These are phyloP conservation scores for Sialis lutaria DNA, from an alignment of 2,888 invertebrate genomes.

Conservation along the genomic window DNA sequence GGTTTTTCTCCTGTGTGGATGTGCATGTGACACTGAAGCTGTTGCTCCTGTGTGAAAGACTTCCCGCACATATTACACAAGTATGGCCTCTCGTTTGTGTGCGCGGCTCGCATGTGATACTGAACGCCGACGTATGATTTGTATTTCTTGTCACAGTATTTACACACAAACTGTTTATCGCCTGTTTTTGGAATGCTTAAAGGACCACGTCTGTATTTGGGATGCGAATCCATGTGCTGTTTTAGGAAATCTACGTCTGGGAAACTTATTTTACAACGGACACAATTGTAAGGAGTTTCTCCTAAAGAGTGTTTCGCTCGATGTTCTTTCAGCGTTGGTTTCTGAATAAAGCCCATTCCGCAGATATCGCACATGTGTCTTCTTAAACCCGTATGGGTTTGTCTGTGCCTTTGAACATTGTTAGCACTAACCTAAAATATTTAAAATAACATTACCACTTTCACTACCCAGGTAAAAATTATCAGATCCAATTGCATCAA, in stretches of 20 bases:
- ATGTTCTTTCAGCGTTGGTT: neutral
- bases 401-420: neutral
- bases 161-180: neutral
- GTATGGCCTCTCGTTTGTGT: neutral
- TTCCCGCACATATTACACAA: constrained; percentile 1
- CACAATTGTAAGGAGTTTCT: neutral
- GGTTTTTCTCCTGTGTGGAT: neutral
- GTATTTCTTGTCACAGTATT: neutral
- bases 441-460: too few species aligned
- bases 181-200: neutral
- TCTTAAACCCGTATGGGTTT: neutral
- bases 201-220: neutral
- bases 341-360: neutral
- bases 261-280: neutral
- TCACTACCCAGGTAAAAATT: too few species aligned
- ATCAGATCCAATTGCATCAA: too few species aligned
- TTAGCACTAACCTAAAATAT: neutral
- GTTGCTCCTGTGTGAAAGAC: neutral
- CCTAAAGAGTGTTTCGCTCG: neutral
- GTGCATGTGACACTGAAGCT: neutral
- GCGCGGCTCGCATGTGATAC: neutral
- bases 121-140: neutral
- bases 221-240: neutral
- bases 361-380: neutral
- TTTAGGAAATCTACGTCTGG: neutral